Conservation (phyloP, 1,140 invertebrate species). For the Sminthurinus signatus region DNA sequence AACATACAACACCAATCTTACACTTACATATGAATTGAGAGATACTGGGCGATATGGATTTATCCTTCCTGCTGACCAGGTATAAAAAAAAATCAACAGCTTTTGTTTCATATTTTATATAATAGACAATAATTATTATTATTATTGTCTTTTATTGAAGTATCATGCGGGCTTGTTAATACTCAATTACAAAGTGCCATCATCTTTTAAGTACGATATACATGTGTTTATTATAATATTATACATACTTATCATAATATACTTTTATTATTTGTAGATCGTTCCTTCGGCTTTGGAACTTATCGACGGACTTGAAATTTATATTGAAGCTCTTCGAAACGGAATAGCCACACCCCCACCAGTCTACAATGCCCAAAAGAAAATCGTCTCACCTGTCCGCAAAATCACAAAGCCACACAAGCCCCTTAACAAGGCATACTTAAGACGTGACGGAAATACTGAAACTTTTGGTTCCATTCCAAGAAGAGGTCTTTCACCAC, state of each 20-base stretch:
- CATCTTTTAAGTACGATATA: too few species aligned
- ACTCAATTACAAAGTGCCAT: too few species aligned
- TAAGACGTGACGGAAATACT: not conserved
- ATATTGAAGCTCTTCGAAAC: not conserved
- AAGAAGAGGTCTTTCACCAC: not conserved
- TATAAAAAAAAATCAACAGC: too few species aligned
- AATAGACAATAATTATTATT: too few species aligned
- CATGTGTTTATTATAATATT: too few species aligned
- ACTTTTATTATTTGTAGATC: too few species aligned
- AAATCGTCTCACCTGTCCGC: not conserved
- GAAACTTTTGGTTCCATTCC: not conserved
- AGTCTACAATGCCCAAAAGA: not conserved
- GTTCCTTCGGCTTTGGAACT: constrained; percentile 47
- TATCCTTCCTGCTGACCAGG: constrained; percentile 49
- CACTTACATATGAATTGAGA: constrained; percentile 50
- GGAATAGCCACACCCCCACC: not conserved
- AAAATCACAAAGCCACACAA: not conserved
- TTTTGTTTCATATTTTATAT: too few species aligned
- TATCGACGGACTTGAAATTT: constrained; percentile 16
- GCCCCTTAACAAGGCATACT: too few species aligned
- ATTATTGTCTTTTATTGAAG: too few species aligned
- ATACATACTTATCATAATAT: too few species aligned
- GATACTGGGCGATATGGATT: constrained; percentile 53
- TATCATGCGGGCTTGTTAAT: too few species aligned
- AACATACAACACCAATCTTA: constrained; percentile 46